Evolutionary conservation across 2,888 invertebrate species (phyloP), one percentile per base, ranked within the genome.

Genomic region (Lumbricus terrestris): DNA sequence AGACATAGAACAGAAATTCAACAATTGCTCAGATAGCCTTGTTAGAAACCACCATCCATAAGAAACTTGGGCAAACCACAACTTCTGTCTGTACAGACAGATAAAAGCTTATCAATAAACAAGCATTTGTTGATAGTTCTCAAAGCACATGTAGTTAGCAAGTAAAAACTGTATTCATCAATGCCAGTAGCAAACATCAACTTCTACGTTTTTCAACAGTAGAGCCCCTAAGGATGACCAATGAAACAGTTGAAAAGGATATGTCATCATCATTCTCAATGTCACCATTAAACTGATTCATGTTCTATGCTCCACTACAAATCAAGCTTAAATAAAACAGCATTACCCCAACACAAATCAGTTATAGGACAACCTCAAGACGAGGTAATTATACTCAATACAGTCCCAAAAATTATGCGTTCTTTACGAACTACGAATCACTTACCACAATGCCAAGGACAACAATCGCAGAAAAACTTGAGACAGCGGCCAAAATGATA

Each of bases 371-470:
- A 16, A 29, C n/a, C 13, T 69, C 23, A 23, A 23, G 47, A 69
- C n/a, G n/a, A 69, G 29, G 8, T 11, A 11, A 13, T 40, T 40
- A 15, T 54, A 54, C 29, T 29, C 11, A n/a, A n/a, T n/a, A 69
- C 29, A 69, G n/a, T n/a, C 29, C 11, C 29, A 69, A 16, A 69
- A 29, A 8, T n/a, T 69, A 6, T 11, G n/a, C 8, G n/a, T 69
- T n/a, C 69, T 69, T 8, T 11, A 69, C 8, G 29, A 69, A 69
- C 69, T 69, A 13, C 69, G 29, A n/a, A 69, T n/a, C 69, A 34
- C 85, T 85, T 85, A 85, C 85, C 34, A 85, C 85, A 23, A 85
- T 85, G 85, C 85, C 85, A 20, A 85, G 85, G 35, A 85, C 34
- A 16, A 85, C 37, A 37, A 85, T 85, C 15, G 85, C 85, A 85